Conservation (phyloP, 2,797 vertebrate genomes). For the Sebastes nivosus region DNA sequence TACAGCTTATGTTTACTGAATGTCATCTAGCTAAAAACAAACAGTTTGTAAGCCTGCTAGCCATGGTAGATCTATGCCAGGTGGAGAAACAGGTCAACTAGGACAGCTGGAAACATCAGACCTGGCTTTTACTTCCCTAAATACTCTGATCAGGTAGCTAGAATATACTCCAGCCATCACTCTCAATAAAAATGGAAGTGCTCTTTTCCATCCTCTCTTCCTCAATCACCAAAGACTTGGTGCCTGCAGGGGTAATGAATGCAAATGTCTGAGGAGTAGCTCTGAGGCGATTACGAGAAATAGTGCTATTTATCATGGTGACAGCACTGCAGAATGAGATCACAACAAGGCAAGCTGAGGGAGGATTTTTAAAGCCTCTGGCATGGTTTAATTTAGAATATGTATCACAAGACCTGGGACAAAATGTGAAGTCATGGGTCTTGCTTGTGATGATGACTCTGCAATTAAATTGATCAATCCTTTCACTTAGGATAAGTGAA, state of each 20-base stretch:
- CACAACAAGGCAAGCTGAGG: constrained; percentile 23
- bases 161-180: background rate
- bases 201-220: constrained; percentile 3
- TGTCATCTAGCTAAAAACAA: constrained; percentile 9
- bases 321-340: constrained; percentile 58
- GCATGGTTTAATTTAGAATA: constrained; percentile 6
- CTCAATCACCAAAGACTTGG: constrained; percentile 1
- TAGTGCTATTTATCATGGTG: constrained; percentile 57
- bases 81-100: constrained; percentile 12
- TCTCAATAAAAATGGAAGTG: constrained; percentile 1
- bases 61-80: constrained; percentile 3
- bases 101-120: constrained; percentile 19
- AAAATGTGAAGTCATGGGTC: background rate
- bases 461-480: constrained; percentile 8
- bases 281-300: constrained; percentile 46
- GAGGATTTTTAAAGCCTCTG: constrained; percentile 20
- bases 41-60: constrained; percentile 1
- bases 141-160: constrained; percentile 2
- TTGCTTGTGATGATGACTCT: background rate
- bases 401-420: background rate
- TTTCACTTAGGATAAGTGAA: background rate
- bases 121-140: background rate
- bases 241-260: constrained; percentile 55
- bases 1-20: constrained; percentile 5
- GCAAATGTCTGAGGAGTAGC: constrained; percentile 59